Evolutionary conservation across 1,140 invertebrate species (phyloP).

Genomic region (Halyomorpha halys): DNA sequence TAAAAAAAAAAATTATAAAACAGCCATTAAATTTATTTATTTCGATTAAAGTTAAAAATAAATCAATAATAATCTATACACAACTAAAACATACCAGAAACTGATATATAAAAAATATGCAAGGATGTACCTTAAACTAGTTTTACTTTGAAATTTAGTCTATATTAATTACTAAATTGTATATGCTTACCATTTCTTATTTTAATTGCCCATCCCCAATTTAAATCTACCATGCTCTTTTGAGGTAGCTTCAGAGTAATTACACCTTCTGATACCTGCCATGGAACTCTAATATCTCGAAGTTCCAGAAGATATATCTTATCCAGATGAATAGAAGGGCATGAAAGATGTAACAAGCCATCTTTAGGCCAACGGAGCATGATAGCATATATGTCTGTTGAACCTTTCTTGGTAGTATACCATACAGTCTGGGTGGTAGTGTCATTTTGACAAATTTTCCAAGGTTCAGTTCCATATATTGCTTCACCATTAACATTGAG

Average conservation of each 20-base stretch:
- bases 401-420: constrained; percentile 37
- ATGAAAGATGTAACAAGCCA: constrained; percentile 15
- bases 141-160: too few species aligned
- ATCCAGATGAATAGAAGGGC: background rate
- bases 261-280: background rate
- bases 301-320: background rate
- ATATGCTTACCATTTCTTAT: constrained; percentile 1
- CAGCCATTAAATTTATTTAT: too few species aligned
- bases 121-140: too few species aligned
- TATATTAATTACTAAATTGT: background rate
- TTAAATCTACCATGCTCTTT: background rate
- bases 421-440: constrained; percentile 57
- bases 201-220: constrained; percentile 5
- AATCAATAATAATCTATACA: too few species aligned
- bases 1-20: too few species aligned
- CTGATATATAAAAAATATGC: background rate
- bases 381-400: constrained; percentile 17
- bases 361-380: constrained; percentile 22
- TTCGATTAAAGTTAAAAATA: too few species aligned
- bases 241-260: background rate
- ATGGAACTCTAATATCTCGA: background rate
- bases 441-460: constrained; percentile 68
- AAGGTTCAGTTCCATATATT: constrained; percentile 70
- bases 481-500: constrained; percentile 75
- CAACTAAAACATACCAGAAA: too few species aligned